Evolutionary conservation across 2,888 invertebrate genomes (phyloP).

Genomic region (Plebejus anna): DNA sequence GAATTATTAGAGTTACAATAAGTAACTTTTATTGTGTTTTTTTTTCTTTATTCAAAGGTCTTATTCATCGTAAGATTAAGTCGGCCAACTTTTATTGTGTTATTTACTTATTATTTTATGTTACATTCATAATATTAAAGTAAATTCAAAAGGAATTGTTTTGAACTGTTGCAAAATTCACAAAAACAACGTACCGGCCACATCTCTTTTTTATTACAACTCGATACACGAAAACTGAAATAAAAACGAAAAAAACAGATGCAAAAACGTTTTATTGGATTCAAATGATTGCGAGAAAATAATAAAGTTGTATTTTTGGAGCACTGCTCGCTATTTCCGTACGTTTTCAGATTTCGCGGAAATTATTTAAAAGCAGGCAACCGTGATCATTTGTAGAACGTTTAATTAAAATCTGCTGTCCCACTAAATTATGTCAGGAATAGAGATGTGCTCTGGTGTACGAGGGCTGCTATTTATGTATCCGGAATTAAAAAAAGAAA

Average conservation of each 20-base stretch:
- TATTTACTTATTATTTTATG: too few species aligned
- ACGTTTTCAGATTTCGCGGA: background rate
- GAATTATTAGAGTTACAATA: too few species aligned
- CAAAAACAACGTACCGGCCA: background rate
- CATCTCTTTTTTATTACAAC: background rate
- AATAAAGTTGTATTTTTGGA: constrained; percentile 20
- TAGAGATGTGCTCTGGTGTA: too few species aligned
- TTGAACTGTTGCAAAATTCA: background rate
- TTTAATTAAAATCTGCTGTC: background rate
- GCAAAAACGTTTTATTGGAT: constrained; percentile 19
- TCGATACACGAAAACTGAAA: background rate
- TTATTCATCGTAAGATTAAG: too few species aligned
- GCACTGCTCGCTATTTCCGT: background rate
- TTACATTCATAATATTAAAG: too few species aligned
- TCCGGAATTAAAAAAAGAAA: too few species aligned
- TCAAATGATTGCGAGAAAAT: constrained; percentile 17
- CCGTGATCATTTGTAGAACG: background rate
- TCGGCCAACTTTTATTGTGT: too few species aligned
- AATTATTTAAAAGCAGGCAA: background rate
- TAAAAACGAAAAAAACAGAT: background rate
- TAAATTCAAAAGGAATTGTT: background rate
- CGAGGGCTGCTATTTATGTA: too few species aligned
- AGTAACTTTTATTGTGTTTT: too few species aligned
- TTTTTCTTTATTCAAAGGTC: too few species aligned
- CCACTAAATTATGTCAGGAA: too few species aligned